These are phyloP conservation scores for Rapana venosa DNA, from an alignment of 2,888 invertebrate species.

Conservation along the genomic window DNA sequence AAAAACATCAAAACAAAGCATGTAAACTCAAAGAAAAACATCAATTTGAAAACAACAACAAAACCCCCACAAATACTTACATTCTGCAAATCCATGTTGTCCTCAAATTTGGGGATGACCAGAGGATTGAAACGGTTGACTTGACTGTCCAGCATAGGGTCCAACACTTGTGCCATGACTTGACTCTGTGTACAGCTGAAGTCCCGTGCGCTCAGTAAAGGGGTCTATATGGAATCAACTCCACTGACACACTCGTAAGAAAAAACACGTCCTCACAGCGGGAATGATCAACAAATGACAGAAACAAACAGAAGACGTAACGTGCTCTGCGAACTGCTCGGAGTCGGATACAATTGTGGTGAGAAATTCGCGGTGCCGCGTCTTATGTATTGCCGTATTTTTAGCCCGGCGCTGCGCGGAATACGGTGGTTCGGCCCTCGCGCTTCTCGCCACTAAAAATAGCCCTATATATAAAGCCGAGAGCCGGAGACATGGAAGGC, in stretches of 20 bases:
- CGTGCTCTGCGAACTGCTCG: neutral
- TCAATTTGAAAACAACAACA: too few relatives aligned
- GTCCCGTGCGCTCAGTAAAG: neutral
- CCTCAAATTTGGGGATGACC: conserved; percentile 53
- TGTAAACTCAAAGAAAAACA: too few relatives aligned
- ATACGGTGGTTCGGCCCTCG: neutral
- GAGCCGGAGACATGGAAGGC: neutral
- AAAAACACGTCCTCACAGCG: too few relatives aligned
- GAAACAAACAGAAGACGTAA: neutral
- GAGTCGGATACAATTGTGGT: conserved; percentile 10
- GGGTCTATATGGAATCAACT: neutral
- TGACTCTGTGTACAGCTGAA: neutral
- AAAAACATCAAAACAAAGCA: too few relatives aligned
- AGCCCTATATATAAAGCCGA: conserved; percentile 4
- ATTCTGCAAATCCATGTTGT: conserved; percentile 57
- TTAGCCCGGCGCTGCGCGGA: conserved; percentile 16
- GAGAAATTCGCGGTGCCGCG: too few relatives aligned
- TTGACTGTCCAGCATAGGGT: conserved; percentile 48
- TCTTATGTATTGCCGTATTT: conserved; percentile 31
- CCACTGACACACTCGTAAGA: neutral
- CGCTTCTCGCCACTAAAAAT: conserved; percentile 22
- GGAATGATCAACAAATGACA: neutral
- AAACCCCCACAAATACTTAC: conserved; percentile 55
- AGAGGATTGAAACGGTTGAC: conserved; percentile 38
- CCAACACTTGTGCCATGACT: conserved; percentile 53